Evolutionary conservation across 53 echinoderm and acorn worm species (phyloP), one percentile per base, ranked within the genome.

Genomic region (Holothuria leucospilota): DNA sequence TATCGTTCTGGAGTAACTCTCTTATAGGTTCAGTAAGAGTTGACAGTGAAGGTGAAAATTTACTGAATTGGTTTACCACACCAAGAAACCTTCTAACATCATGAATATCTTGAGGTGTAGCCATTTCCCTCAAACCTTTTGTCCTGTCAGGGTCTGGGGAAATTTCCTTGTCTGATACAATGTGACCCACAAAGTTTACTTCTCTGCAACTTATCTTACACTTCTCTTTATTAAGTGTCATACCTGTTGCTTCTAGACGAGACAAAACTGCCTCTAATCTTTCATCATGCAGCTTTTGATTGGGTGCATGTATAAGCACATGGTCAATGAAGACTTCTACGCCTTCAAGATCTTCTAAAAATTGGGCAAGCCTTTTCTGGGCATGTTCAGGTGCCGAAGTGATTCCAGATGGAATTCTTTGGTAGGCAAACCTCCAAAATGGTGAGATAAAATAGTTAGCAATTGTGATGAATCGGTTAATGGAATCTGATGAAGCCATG

Each of bases 31-130:
- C 56, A n/a, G 88, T 91, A 18, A 73, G 28, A 13, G 81, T 80
- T 59, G 88, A 78, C 62, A 91, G 40, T 14, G 56, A 60, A 2
- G 91, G 88, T 16, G 86, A 25, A 59, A 85, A 91, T 69, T 91
- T 91, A 46, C 88, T 78, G 8, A 90, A 85, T 49, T 93, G 90
- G 40, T 90, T 90, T 14, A 87, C 90, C 89, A 94, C 86, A 15
- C 89, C 87, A 65, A 87, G 38, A 49, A 93, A 84, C 39, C 90
- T 67, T 25, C 70, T 77, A 5, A 90, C 56, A 64, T 90, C 93
- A 40, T 74, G 87, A 75, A 90, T 53, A 70, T 84, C 84, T 13
- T 86, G n/a, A n/a, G n/a, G n/a, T n/a, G n/a, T n/a, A n/a, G n/a
- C n/a, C n/a, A n/a, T n/a, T n/a, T n/a, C n/a, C 4, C n/a, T 88